Evolutionary conservation across 2,888 invertebrate species (phyloP).

Genomic region (Caenorhabditis doughertyi): DNA sequence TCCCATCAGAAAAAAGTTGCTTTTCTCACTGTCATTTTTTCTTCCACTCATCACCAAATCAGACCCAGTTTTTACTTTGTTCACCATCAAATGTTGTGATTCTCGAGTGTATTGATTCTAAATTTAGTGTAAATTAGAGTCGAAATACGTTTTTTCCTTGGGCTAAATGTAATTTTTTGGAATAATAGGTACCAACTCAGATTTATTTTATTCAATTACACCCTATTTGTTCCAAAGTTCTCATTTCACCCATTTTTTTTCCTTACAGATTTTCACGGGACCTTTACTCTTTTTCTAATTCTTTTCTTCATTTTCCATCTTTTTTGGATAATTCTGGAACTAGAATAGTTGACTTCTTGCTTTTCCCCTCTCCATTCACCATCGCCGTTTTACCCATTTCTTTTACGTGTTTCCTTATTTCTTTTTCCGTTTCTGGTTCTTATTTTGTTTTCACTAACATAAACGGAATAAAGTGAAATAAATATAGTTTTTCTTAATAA

Average conservation of each 20-base stretch:
- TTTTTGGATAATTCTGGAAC: background rate
- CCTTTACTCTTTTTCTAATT: background rate
- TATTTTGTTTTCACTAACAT: constrained; percentile 14
- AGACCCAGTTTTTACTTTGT: constrained; percentile 15
- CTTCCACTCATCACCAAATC: background rate
- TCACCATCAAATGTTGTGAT: constrained; percentile 32
- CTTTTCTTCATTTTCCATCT: background rate
- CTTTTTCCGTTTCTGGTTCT: background rate
- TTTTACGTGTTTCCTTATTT: constrained; percentile 19
- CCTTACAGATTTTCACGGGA: constrained; percentile 17
- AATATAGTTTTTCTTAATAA: background rate
- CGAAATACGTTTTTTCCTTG: background rate
- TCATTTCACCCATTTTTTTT: background rate
- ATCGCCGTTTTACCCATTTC: background rate
- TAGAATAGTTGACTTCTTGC: background rate
- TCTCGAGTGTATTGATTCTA: constrained; percentile 6
- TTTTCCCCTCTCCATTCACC: background rate
- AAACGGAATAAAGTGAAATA: constrained; percentile 3
- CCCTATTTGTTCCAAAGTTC: background rate
- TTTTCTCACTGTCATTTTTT: constrained; percentile 2
- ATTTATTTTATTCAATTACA: background rate
- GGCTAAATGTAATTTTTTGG: constrained; percentile 1
- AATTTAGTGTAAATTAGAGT: background rate
- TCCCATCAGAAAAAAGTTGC: constrained; percentile 18
- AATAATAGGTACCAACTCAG: constrained; percentile 2